Percentiles rank a stretch among this genome's conserved stretches.
These are phyloP conservation scores for Bombus vancouverensis DNA, from an alignment of 1,140 invertebrate species.

Conservation along the genomic window DNA sequence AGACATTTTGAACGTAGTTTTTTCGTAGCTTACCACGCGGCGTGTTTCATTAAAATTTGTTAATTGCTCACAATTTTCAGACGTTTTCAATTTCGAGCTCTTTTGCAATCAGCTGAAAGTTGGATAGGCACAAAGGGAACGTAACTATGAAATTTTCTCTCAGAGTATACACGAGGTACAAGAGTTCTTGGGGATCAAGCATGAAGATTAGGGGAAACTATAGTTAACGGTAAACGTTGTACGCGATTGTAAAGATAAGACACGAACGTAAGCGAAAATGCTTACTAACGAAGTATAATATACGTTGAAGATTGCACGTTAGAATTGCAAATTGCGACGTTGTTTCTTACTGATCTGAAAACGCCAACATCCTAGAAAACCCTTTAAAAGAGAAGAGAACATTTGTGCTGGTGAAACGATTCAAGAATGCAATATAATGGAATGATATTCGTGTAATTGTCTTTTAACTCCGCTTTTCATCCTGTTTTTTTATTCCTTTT, in stretches of 20 bases:
- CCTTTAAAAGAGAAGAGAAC: neutral
- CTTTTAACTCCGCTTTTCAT: neutral
- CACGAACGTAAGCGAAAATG: neutral
- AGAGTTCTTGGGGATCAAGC: neutral
- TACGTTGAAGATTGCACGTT: neutral
- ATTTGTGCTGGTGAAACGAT: neutral
- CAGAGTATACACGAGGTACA: neutral
- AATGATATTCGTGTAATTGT: neutral
- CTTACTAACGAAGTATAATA: neutral
- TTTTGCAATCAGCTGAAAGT: neutral
- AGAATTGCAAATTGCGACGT: conserved; percentile 22
- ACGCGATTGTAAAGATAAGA: neutral
- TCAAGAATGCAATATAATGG: neutral
- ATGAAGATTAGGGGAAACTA: neutral
- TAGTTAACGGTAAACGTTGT: neutral
- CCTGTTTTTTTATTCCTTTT: neutral
- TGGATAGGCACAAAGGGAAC: neutral
- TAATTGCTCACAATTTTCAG: neutral
- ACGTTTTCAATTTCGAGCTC: neutral
- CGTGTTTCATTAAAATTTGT: neutral
- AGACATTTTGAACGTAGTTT: too few relatives aligned
- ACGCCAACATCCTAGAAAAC: neutral
- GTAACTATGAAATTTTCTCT: neutral
- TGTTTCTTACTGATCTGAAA: neutral
- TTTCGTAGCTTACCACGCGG: neutral